phyloP scores from a whole-genome alignment of 1,140 invertebrate genomes.

The Drosophila nannoptera region DNA sequence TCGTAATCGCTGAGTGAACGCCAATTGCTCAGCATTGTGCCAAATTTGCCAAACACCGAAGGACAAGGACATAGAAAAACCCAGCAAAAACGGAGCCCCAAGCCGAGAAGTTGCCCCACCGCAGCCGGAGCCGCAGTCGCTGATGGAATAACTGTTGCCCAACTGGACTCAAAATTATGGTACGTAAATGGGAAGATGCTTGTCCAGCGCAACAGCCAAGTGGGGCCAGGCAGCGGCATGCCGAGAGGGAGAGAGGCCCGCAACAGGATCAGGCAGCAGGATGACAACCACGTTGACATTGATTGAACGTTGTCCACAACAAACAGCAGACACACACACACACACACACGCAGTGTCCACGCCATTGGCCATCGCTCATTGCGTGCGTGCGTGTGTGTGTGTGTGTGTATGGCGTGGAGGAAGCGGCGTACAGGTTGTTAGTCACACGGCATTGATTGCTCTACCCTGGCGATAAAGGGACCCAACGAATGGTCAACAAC shows the following conservation, averaged over 20 bases:
- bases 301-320: conserved; percentile 72
- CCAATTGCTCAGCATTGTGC: conserved; percentile 41
- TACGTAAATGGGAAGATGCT: conserved; percentile 56
- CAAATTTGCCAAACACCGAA: conserved; percentile 18
- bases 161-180: conserved; percentile 55
- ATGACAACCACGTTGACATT: conserved; percentile 66
- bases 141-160: conserved; percentile 26
- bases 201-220: conserved; percentile 8
- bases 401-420: not conserved
- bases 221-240: not conserved
- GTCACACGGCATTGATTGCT: conserved; percentile 66
- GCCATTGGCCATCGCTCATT: conserved; percentile 30
- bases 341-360: not conserved
- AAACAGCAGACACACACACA: conserved; percentile 42
- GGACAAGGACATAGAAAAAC: not conserved
- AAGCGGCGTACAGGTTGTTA: conserved; percentile 44
- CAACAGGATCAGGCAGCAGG: conserved; percentile 41
- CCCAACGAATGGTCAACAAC: conserved; percentile 24
- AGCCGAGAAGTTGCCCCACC: not conserved
- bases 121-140: conserved; percentile 11
- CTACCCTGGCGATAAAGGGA: conserved; percentile 48
- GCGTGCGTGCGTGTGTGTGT: not conserved
- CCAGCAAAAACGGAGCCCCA: not conserved
- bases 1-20: conserved; percentile 37
- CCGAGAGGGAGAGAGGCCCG: conserved; percentile 15